These are phyloP conservation scores for Phalacrocorax pelagicus DNA, from an alignment of 2,113 vertebrate genomes.

Conservation along the genomic window DNA sequence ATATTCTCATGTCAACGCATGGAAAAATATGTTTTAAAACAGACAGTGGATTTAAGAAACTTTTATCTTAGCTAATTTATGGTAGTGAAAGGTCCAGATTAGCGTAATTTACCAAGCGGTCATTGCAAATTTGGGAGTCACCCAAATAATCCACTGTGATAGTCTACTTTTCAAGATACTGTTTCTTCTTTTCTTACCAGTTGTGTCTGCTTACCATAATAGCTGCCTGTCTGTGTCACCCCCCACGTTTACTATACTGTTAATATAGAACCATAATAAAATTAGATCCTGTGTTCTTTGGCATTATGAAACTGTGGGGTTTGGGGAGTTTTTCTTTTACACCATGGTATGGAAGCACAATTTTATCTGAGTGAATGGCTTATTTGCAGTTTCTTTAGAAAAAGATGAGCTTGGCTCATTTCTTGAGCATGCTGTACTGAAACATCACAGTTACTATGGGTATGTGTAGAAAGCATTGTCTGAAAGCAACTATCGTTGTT, in stretches of 20 bases:
- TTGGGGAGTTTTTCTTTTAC: neutral
- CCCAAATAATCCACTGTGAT: neutral
- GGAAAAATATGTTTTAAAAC: neutral
- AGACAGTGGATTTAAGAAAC: neutral
- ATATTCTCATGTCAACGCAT: neutral
- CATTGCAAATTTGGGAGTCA: neutral
- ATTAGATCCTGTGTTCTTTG: neutral
- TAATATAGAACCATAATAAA: neutral
- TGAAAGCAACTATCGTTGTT: slow-evolving; percentile 16
- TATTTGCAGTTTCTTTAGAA: neutral
- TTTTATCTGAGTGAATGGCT: neutral
- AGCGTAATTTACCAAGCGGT: neutral
- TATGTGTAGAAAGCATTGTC: neutral
- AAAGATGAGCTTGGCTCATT: neutral
- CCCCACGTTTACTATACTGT: neutral
- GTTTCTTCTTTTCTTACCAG: neutral
- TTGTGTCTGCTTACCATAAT: neutral
- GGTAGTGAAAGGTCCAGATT: neutral
- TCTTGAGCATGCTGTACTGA: neutral
- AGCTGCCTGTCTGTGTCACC: neutral
- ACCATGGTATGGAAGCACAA: neutral
- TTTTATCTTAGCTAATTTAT: neutral
- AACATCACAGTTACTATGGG: neutral
- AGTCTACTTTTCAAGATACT: neutral
- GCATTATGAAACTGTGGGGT: neutral